These are phyloP conservation scores for Tetragonula clypearis DNA, from an alignment of 1,140 invertebrate genomes.

Conservation along the genomic window DNA sequence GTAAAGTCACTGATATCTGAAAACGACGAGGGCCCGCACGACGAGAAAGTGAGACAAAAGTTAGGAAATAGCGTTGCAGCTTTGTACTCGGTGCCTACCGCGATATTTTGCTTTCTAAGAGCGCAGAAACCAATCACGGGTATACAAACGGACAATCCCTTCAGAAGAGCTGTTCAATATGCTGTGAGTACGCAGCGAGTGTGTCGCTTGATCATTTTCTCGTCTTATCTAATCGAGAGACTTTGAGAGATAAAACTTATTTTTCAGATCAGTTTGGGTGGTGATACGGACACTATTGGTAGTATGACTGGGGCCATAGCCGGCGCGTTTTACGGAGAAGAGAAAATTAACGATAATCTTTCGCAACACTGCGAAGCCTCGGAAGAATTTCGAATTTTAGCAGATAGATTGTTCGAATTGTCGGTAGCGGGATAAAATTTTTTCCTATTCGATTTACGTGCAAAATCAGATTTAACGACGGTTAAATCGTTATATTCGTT, in stretches of 20 bases:
- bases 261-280: conserved; percentile 88
- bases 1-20: conserved; percentile 80
- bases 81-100: conserved; percentile 88
- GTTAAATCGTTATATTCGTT: not conserved
- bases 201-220: not conserved
- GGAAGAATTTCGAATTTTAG: conserved; percentile 81
- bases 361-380: conserved; percentile 85
- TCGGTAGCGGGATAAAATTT: conserved; percentile 43
- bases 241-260: not conserved
- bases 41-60: conserved; percentile 82
- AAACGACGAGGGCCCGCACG: conserved; percentile 72
- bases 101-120: conserved; percentile 88
- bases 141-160: conserved; percentile 83
- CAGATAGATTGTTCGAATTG: conserved; percentile 79
- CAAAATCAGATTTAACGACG: not conserved
- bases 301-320: conserved; percentile 90
- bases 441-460: not conserved
- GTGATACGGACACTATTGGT: conserved; percentile 91
- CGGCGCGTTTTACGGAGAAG: conserved; percentile 88
- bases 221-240: conserved; percentile 5
- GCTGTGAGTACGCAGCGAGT: conserved; percentile 74
- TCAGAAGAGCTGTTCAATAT: conserved; percentile 85
- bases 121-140: conserved; percentile 83
- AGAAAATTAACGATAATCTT: conserved; percentile 83
- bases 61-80: conserved; percentile 87